Evolutionary conservation across 2,888 invertebrate species (phyloP), one percentile per base, ranked within the genome.

Genomic region (Rhingia rostrata): DNA sequence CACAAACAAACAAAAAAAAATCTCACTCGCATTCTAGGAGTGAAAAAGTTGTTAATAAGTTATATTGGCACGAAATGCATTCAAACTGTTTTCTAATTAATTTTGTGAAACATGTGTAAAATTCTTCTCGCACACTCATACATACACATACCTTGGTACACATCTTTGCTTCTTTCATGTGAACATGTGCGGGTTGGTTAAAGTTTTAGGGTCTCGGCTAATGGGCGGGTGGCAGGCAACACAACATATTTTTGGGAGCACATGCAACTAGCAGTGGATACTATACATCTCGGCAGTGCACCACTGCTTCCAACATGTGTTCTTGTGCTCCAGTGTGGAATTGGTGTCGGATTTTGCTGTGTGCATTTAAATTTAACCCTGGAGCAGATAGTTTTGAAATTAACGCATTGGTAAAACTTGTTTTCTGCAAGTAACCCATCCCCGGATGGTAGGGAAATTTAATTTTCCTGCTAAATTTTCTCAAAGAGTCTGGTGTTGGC

Each of bases 51-150:
- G 37, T 47, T 82, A 82, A 82, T 82, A 82, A 77, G 49, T 78
- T 73, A 58, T 77, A 78, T 82, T 78, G 82, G 72, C 78, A 82
- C 66, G 72, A 82, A 82, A 72, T 67, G 77, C 72, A 82, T 82
- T 82, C 78, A 78, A 82, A 82, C 78, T 67, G 78, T 77, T 78
- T 82, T 82, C 78, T 78, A 78, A 82, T 77, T 82, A 77, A 82
- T 77, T 82, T 82, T 77, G 39, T 72, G 72, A 67, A 82, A 73
- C 82, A 78, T 63, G 72, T 66, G 82, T 67, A 73, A 82, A 77
- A 82, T 78, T 77, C 78, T 41, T 61, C 53, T 49, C 30, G 5
- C 32, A 9, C 56, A 33, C 35, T 6, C 12, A 53, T 5, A 74
- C 45, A 53, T 30, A 64, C 32, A n/a, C 56, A 45, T 32, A 32